Evolutionary conservation across 2,888 invertebrate genomes (phyloP).

Genomic region (Hetaerina titia): DNA sequence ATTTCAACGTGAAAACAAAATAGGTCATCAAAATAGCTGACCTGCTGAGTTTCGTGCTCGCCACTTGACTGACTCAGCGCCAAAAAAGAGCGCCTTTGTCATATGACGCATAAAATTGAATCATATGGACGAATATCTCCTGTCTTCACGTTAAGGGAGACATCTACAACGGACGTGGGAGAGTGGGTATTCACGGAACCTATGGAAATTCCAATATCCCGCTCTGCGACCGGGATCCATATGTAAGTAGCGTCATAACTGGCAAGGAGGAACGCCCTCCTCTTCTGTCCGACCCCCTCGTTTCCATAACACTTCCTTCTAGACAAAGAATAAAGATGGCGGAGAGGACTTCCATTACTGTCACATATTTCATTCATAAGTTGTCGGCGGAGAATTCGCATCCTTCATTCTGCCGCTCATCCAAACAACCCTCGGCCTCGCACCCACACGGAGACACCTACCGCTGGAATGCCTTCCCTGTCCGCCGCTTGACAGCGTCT

Average conservation of each 20-base stretch:
- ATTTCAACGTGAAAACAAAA: no score
- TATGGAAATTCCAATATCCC: not conserved
- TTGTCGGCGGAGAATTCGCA: not conserved
- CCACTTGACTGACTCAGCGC: not conserved
- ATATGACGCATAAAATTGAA: not conserved
- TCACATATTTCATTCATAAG: conserved; percentile 35
- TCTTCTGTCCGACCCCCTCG: not conserved
- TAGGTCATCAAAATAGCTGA: no score
- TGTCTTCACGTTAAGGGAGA: not conserved
- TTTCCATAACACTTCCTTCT: not conserved
- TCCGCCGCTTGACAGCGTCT: not conserved
- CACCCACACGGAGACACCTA: not conserved
- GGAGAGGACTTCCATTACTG: not conserved
- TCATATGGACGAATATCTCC: not conserved
- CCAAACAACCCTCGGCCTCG: no score
- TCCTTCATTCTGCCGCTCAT: not conserved
- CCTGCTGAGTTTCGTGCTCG: not conserved
- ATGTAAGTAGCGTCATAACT: not conserved
- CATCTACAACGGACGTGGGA: not conserved
- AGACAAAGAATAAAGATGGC: not conserved
- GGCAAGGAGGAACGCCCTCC: no score
- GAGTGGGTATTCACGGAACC: not conserved
- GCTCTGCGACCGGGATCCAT: not conserved
- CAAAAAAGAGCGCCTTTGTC: not conserved
- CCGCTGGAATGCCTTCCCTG: not conserved